Evolutionary conservation across 2,888 invertebrate genomes (phyloP), one percentile per base, ranked within the genome.

Genomic region (Drosophila niveifrons): DNA sequence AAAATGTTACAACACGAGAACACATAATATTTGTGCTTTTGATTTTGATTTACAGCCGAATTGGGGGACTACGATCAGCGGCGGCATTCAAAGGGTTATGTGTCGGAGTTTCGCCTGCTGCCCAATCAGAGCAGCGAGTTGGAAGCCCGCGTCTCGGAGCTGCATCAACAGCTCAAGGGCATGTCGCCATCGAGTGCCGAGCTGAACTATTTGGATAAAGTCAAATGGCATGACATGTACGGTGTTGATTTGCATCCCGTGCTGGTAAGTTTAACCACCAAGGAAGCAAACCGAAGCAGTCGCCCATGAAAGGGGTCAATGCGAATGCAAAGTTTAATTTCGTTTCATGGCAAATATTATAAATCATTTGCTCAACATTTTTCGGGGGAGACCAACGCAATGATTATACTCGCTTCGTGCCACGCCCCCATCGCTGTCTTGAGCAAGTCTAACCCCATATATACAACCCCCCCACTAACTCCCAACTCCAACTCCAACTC

Each of bases 201-300:
- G 93, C 94, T 98, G 89, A 97, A 96, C 93, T 99, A 97, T 93
- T 94, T 99, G 92, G 98, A 99, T 93, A 98, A 98, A 94, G 97
- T 98, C 86, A 98, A 98, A 94, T 98, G 98, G 98, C 94, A 98
- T 90, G 98, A 99, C 92, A 98, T 98, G 97, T 99, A 98, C 91
- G 99, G 99, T 55, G 98, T 98, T 52, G 98, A 99, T 94, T 94
- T 98, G 85, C 98, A 99, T 94, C 98, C 98, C 56, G 98, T 98
- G 71, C 93, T 98, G 95, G 98, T 98, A 94, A 94, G 95, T 93
- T 85, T 28, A 47, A 50, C 55, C 70, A 58, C 64, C 23, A 23
- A 58, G 28, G 23, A 53, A 31, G 34, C 29, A 13, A 6, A 13
- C 13, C 7, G 6, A 31, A 41, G 13, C 39, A 41, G 0, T 1